phyloP scores from a whole-genome alignment of 2,888 invertebrate species.

The Tenthredo scrophulariae region DNA sequence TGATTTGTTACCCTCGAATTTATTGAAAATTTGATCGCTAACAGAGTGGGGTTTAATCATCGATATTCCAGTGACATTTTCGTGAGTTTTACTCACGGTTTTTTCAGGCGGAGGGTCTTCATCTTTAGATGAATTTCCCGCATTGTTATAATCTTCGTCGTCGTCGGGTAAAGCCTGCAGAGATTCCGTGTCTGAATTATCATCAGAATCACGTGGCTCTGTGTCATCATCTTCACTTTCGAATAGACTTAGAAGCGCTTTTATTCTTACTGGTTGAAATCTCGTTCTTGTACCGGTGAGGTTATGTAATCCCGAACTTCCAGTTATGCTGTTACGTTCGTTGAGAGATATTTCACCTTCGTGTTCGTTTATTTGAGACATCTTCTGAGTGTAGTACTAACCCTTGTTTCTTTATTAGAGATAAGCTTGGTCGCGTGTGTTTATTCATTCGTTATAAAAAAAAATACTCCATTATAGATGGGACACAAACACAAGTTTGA shows the following conservation, averaged over 20 bases:
- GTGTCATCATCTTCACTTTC: slow-evolving; percentile 68
- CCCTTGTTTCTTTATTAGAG: not conserved
- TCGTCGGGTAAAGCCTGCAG: slow-evolving; percentile 45
- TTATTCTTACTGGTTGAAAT: slow-evolving; percentile 69
- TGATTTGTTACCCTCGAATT: not conserved
- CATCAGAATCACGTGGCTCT: slow-evolving; percentile 59
- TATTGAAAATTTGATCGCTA: not conserved
- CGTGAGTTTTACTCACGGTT: not conserved
- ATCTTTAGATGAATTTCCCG: not conserved
- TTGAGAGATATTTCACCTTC: slow-evolving; percentile 57
- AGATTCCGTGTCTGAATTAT: slow-evolving; percentile 56
- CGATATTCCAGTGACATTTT: not conserved
- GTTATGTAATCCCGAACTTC: slow-evolving; percentile 48
- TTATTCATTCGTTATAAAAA: not conserved
- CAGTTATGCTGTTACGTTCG: slow-evolving; percentile 53
- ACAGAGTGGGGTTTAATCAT: not conserved
- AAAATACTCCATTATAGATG: not conserved
- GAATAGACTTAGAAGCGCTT: slow-evolving; percentile 65
- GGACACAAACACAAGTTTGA: not conserved
- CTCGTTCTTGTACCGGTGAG: slow-evolving; percentile 57
- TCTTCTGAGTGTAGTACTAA: not conserved
- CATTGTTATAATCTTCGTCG: slow-evolving; percentile 9
- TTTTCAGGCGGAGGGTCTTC: not conserved
- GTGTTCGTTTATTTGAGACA: slow-evolving; percentile 15
- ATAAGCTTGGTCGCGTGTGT: not conserved